Evolutionary conservation across 2,113 vertebrate genomes (phyloP).

Genomic region (Isurus oxyrinchus): DNA sequence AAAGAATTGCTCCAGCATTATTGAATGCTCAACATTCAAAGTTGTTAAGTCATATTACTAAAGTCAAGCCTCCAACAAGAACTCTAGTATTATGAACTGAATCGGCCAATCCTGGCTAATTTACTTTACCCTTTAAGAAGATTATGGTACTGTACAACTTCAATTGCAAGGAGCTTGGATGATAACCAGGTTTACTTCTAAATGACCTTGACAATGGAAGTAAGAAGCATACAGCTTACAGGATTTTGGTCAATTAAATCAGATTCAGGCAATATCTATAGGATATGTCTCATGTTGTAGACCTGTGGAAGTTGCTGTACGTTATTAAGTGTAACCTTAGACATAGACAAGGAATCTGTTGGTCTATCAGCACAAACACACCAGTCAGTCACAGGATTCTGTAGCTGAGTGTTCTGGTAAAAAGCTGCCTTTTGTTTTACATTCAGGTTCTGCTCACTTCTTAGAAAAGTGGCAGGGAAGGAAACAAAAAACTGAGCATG

Average conservation of each 20-base stretch:
- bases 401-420: conserved; percentile 20
- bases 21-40: conserved; percentile 26
- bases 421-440: conserved; percentile 36
- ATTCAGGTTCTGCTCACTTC: conserved; percentile 29
- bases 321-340: neutral
- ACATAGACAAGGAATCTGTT: conserved; percentile 6
- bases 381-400: conserved; percentile 27
- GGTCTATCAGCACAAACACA: conserved; percentile 1
- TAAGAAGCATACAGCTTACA: neutral
- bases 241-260: conserved; percentile 19
- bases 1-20: conserved; percentile 16
- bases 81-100: conserved; percentile 1
- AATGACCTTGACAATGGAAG: neutral
- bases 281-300: conserved; percentile 12
- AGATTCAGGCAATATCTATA: conserved; percentile 5
- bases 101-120: neutral
- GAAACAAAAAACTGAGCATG: neutral
- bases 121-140: conserved; percentile 1
- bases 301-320: conserved; percentile 27
- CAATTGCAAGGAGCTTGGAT: neutral
- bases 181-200: neutral
- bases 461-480: neutral
- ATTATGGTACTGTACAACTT: neutral
- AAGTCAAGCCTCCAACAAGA: conserved; percentile 8
- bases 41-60: conserved; percentile 23